Conservation (phyloP, 2,797 vertebrate species). For the Numenius phaeopus region DNA sequence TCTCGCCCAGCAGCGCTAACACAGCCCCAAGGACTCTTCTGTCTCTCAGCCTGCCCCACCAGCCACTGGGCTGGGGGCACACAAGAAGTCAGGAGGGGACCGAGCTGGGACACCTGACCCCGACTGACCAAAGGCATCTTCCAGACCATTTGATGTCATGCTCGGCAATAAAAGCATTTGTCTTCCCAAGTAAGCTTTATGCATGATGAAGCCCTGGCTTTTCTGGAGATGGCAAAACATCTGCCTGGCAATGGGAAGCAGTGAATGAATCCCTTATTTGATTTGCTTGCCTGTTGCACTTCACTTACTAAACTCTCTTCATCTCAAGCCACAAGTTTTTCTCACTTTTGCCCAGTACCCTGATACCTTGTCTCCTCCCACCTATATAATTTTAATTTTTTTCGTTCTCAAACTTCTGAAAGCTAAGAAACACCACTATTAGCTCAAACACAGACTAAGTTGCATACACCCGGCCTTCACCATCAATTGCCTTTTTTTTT, state of each 20-base stretch:
- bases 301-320: neutral
- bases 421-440: neutral
- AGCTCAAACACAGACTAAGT: neutral
- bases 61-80: accelerated
- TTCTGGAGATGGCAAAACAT: neutral
- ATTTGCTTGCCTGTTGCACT: neutral
- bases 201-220: too few relatives aligned
- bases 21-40: neutral
- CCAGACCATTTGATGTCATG: neutral
- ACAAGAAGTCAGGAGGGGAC: neutral
- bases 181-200: too few relatives aligned
- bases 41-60: neutral
- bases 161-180: neutral
- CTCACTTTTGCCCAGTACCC: neutral
- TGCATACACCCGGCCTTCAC: neutral
- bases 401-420: neutral
- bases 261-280: neutral
- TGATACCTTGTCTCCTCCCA: neutral
- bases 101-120: too few relatives aligned
- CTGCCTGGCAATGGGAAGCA: neutral
- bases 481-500: neutral
- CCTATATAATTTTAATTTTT: neutral
- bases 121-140: too few relatives aligned
- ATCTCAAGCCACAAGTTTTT: neutral
- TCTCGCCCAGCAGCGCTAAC: neutral